These are phyloP conservation scores for Rafetus swinhoei DNA, from an alignment of 2,113 vertebrate genomes.

Conservation along the genomic window DNA sequence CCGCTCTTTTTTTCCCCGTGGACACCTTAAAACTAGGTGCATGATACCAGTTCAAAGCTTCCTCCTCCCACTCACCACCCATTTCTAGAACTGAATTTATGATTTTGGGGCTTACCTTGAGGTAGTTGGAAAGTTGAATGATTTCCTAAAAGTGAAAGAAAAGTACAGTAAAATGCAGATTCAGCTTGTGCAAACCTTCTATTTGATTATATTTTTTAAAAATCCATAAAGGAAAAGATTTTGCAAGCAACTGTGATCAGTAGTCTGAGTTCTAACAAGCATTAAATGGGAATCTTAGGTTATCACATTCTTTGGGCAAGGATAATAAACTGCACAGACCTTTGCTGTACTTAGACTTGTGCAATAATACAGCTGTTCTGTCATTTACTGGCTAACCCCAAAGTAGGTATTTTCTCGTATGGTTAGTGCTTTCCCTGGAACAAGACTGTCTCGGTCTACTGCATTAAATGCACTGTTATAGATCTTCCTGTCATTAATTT, in stretches of 20 bases:
- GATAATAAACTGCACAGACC: background rate
- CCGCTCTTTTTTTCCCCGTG: background rate
- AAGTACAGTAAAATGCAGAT: background rate
- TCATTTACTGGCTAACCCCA: fast-evolving
- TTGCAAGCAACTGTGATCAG: background rate
- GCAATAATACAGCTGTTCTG: background rate
- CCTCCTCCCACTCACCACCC: background rate
- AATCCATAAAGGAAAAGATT: background rate
- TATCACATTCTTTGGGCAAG: background rate
- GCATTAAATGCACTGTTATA: background rate
- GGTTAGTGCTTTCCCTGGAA: fast-evolving
- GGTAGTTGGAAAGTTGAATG: constrained; percentile 82
- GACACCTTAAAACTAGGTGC: fast-evolving
- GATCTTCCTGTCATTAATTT: background rate
- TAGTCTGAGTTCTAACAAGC: background rate
- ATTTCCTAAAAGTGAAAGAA: constrained; percentile 79
- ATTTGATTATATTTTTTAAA: background rate
- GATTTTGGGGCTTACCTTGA: constrained; percentile 72
- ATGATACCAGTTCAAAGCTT: background rate
- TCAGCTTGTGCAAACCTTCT: background rate
- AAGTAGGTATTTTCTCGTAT: background rate
- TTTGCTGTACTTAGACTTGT: fast-evolving
- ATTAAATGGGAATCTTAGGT: background rate
- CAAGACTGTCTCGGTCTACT: background rate
- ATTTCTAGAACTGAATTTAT: fast-evolving